Evolutionary conservation across 2,888 invertebrate genomes (phyloP).

Genomic region (Xiphydria camelus): DNA sequence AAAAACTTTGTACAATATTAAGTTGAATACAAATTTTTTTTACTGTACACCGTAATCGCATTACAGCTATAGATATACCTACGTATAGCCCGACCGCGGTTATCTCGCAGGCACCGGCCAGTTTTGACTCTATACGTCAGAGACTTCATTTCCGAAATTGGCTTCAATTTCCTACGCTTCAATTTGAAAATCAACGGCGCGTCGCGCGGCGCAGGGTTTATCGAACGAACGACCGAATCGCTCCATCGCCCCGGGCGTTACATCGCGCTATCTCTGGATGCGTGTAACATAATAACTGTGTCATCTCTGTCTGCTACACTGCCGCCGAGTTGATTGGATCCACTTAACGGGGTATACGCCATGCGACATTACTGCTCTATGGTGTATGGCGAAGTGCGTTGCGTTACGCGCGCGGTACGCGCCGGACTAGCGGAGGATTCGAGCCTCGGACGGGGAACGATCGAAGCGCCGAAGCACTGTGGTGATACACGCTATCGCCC

Average conservation of each 20-base stretch:
- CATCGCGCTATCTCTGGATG: conserved; percentile 42
- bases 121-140: conserved; percentile 37
- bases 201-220: conserved; percentile 52
- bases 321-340: conserved; percentile 56
- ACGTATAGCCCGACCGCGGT: neutral
- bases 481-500: no score
- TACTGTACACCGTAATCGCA: no score
- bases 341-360: conserved; percentile 54
- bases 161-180: conserved; percentile 40
- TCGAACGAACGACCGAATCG: conserved; percentile 34
- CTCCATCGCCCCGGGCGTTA: conserved; percentile 47
- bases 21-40: no score
- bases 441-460: no score
- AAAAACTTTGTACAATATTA: no score
- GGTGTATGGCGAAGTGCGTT: conserved; percentile 48
- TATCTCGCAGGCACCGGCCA: conserved; percentile 20
- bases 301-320: conserved; percentile 38
- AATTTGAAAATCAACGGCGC: conserved; percentile 49
- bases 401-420: no score
- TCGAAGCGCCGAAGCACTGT: no score
- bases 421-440: no score
- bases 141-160: conserved; percentile 46
- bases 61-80: conserved; percentile 6
- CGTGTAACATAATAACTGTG: conserved; percentile 49
- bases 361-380: conserved; percentile 54